Conservation (phyloP, 2,888 invertebrate genomes). For the Athrips mouffetella region DNA sequence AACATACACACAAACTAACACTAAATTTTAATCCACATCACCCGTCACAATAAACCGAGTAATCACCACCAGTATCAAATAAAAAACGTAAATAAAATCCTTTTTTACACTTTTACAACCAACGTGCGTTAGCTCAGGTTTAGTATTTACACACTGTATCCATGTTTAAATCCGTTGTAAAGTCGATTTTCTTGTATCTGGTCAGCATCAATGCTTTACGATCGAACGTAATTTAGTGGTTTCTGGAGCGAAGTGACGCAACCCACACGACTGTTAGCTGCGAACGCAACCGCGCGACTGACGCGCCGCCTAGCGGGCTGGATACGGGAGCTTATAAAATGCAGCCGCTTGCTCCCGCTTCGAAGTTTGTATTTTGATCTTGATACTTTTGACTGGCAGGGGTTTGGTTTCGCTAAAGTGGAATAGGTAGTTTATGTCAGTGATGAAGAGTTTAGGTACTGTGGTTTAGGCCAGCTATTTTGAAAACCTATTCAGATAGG, state of each 20-base stretch:
- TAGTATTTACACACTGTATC: conserved; percentile 41
- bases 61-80: conserved; percentile 34
- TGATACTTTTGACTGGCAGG: background rate
- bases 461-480: too few species aligned
- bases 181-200: conserved; percentile 25
- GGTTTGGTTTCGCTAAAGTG: background rate
- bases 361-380: conserved; percentile 19
- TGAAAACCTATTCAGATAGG: too few species aligned
- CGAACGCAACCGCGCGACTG: conserved; percentile 46
- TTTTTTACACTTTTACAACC: conserved; percentile 13
- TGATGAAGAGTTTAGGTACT: too few species aligned
- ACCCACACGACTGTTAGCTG: conserved; percentile 20
- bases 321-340: conserved; percentile 21
- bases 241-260: background rate
- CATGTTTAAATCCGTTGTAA: conserved; percentile 28
- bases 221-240: conserved; percentile 31
- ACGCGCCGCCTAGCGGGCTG: conserved; percentile 25
- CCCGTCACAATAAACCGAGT: conserved; percentile 37
- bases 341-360: conserved; percentile 34
- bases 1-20: conserved; percentile 34
- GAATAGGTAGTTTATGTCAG: too few species aligned
- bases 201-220: conserved; percentile 37
- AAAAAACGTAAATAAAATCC: conserved; percentile 27
- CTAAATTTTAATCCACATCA: conserved; percentile 36
- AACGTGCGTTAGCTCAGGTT: conserved; percentile 26